Evolutionary conservation across 2,888 invertebrate genomes (phyloP).

Genomic region (Rhagophthalmus giganteus): DNA sequence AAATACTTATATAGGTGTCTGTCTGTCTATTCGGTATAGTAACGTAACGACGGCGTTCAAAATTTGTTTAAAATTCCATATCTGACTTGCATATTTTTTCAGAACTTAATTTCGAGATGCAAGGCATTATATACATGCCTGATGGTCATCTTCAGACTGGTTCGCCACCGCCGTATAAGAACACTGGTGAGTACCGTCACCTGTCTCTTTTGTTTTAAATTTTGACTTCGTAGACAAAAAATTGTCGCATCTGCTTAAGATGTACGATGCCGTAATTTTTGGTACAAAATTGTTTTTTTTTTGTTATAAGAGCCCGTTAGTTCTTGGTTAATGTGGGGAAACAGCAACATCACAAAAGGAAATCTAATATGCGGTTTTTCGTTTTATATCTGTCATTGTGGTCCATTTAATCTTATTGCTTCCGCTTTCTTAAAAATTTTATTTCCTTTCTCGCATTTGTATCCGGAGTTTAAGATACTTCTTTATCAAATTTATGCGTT

Average conservation of each 20-base stretch:
- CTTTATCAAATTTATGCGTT: slow-evolving; percentile 8
- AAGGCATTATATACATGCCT: slow-evolving; percentile 52
- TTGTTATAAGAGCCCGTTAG: too few species aligned
- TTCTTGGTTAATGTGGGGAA: not conserved
- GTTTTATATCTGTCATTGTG: slow-evolving; percentile 32
- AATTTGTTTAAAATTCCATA: too few species aligned
- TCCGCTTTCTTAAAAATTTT: slow-evolving; percentile 33
- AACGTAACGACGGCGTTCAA: too few species aligned
- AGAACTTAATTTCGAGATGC: slow-evolving; percentile 53
- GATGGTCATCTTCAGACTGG: slow-evolving; percentile 50
- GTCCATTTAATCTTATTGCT: slow-evolving; percentile 35
- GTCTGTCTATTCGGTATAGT: too few species aligned
- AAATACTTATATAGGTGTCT: too few species aligned
- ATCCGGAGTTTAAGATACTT: slow-evolving; percentile 23
- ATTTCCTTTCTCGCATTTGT: slow-evolving; percentile 23
- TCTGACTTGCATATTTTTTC: too few species aligned
- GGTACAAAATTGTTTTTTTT: not conserved
- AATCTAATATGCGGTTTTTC: slow-evolving; percentile 26
- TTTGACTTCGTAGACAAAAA: not conserved
- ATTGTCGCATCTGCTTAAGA: slow-evolving; percentile 2
- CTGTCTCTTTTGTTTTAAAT: not conserved
- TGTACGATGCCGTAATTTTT: not conserved
- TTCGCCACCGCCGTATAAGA: slow-evolving; percentile 49
- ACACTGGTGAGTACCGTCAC: slow-evolving; percentile 43
- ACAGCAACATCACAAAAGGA: slow-evolving; percentile 9